These are phyloP conservation scores for Aegotheles bennettii DNA, from an alignment of 2,113 vertebrate species.

Conservation along the genomic window DNA sequence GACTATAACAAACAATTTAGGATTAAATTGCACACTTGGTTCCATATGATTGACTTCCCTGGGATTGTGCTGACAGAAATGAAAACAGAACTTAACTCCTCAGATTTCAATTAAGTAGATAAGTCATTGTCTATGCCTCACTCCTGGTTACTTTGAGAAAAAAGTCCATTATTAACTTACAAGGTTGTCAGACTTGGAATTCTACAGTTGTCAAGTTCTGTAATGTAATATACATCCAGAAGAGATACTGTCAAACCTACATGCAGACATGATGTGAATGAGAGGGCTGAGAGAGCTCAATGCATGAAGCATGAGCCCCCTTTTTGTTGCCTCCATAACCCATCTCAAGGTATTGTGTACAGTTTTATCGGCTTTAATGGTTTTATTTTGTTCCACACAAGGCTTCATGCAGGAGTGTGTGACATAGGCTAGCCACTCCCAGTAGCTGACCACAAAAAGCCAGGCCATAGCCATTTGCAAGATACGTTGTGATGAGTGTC, in stretches of 20 bases:
- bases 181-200: not conserved
- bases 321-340: not conserved
- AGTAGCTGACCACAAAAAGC: not conserved
- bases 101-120: conserved; percentile 25
- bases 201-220: not conserved
- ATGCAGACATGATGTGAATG: not conserved
- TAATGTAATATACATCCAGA: not conserved
- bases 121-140: conserved; percentile 15
- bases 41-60: conserved; percentile 34
- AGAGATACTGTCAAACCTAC: not conserved
- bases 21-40: conserved; percentile 27
- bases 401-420: not conserved
- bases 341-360: not conserved
- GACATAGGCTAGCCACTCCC: not conserved
- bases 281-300: not conserved
- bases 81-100: conserved; percentile 13
- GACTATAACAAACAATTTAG: conserved; percentile 4
- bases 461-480: not conserved
- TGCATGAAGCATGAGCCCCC: not conserved
- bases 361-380: not conserved
- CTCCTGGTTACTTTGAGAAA: not conserved
- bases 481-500: not conserved
- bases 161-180: conserved; percentile 10
- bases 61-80: conserved; percentile 32
- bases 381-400: not conserved